A percentile compares a stretch with the other conserved stretches of the same genome.
Evolutionary conservation across 2,113 vertebrate species (phyloP).

Genomic region (Takifugu bimaculatus): DNA sequence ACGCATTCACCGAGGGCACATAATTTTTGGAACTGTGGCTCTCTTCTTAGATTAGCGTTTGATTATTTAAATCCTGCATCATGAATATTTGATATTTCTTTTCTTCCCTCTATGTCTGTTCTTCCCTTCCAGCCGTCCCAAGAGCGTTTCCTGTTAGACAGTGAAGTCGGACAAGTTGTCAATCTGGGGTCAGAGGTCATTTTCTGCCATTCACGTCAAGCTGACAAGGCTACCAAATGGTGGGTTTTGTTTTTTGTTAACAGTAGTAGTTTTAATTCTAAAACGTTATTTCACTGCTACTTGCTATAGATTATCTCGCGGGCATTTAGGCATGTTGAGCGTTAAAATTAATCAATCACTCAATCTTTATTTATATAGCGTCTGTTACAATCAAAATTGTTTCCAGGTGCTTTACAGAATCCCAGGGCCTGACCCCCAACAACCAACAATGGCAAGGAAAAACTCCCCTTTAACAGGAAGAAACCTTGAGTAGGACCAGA

Average conservation of each 20-base stretch:
- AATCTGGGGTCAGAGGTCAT: constrained; percentile 19
- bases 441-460: too few species aligned
- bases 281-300: too few species aligned
- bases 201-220: constrained; percentile 1
- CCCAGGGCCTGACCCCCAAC: too few species aligned
- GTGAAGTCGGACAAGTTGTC: constrained; percentile 24
- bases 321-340: too few species aligned
- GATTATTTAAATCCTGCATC: constrained; percentile 56
- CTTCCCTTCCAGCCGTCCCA: background rate
- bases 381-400: too few species aligned
- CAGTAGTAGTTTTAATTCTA: too few species aligned
- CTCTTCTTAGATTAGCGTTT: constrained; percentile 42
- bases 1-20: constrained; percentile 36
- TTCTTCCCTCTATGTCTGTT: background rate
- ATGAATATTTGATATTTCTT: constrained; percentile 36
- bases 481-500: too few species aligned
- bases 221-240: background rate
- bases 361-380: too few species aligned
- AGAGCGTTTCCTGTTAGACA: constrained; percentile 6
- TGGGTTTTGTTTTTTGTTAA: background rate
- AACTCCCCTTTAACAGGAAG: too few species aligned
- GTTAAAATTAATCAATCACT: too few species aligned
- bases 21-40: constrained; percentile 43
- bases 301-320: too few species aligned
- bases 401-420: too few species aligned